Evolutionary conservation across 2,113 vertebrate species (phyloP), one percentile per base, ranked within the genome.

Genomic region (Loxodonta africana): DNA sequence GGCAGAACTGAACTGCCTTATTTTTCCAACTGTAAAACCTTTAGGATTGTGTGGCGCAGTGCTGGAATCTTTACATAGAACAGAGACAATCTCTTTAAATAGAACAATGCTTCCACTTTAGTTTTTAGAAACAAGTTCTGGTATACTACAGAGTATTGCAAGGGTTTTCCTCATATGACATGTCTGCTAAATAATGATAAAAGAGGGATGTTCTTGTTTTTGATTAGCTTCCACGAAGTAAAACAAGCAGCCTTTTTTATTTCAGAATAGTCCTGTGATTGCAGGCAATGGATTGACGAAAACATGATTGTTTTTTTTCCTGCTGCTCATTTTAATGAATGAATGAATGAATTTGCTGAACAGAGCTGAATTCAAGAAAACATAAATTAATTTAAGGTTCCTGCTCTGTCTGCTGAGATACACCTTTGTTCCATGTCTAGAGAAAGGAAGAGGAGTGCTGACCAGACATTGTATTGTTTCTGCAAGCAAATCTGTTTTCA

Each of bases 291-390:
- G 37, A 91, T 91, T 96, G 76, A 83, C 67, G 28, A 78, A 94
- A 96, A 83, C 15, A 8, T 90, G 85, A 60, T 11, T 57, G 77
- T 88, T 96, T 74, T 89, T 48, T 67, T 93, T 33, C 74, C 57
- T 94, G 65, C 81, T 91, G 41, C 76, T 89, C 74, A n/a, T 86
- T 97, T 94, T 93, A 94, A 89, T 92, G 8, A 93, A 88, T 95
- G 90, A 96, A 74, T 88, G 33, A 95, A 93, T 95, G 41, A 94
- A 65, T 95, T 94, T 96, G 91, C 89, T 97, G 85, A 97, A 60
- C 63, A 90, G 71, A 96, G 83, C 51, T 87, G 69, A 97, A 95
- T 91, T 96, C 48, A 90, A 85, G 65, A 96, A 96, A 95, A 96
- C 67, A n/a, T 76, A 85, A 96, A 97, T 94, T 82, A 63, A 69